Base-by-base conservation (phyloP, 2,797 vertebrate genomes). In the Galaxias olidus region DNA sequence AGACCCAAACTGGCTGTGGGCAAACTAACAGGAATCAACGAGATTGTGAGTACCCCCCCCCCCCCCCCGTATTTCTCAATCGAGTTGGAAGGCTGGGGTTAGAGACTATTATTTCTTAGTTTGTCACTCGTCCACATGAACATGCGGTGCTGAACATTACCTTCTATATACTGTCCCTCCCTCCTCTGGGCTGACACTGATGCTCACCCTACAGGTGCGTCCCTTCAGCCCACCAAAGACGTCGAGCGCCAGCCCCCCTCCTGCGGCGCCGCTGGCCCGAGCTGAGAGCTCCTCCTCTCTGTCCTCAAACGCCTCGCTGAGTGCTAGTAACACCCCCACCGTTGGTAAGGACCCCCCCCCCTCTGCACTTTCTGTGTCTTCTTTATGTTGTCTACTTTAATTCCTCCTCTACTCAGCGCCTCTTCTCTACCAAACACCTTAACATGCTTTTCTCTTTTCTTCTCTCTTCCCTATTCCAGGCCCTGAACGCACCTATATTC, bases 271-370 rank as follows among this genome's bases (percentile, higher is more conserved):
- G 0, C 90, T 99, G 71, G 96, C 97, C 68, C 92, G 95, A 48
- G 95, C 96, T 2, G 98, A 98, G 84, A 99, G 98, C 85, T 95
- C 96, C 68, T 99, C 97, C 40, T 99, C 98, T 44, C 90, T 99
- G 87, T 98, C 96, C 13, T 99, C 96, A 0, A 96, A 94, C 45
- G 90, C 96, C 66, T 98, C 97, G 0, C 83, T 96, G 49, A 98
- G 95, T 74, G 93, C 96, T 55, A 94, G 92, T 76, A 98, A 96
- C 87, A 98, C 96, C 63, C 96, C 98, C 59, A 98, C 97, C 42
- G 89, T 99, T 14, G 97, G 97, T 98, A 87, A 90, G 94, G 81
- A 62, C 10, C 41, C 11, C 45, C 48, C n/a, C 18, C 15, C 9
- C 17, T 14, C 14, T 42, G 10, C 4, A 42, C 20, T 48, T 20